Percentiles rank a stretch among this genome's conserved stretches.
Evolutionary conservation across 2,888 invertebrate species (phyloP).

Genomic region (Opisthograptis luteolata): DNA sequence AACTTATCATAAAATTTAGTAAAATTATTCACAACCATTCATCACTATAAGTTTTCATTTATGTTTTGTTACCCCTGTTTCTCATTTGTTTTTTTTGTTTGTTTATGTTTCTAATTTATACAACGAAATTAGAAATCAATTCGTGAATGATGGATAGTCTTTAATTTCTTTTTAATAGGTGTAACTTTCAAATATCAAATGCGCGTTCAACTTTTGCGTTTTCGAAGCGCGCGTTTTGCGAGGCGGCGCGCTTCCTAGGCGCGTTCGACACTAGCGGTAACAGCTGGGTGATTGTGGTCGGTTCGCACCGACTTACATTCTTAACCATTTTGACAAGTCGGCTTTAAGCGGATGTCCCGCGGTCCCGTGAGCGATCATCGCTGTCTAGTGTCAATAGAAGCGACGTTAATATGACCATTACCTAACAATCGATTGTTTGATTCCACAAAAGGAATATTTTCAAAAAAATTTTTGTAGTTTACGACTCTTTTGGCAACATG

Average conservation of each 20-base stretch:
- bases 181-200: constrained; percentile 16
- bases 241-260: constrained; percentile 40
- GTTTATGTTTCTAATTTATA: not conserved
- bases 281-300: constrained; percentile 70
- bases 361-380: constrained; percentile 48
- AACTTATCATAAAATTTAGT: constrained; percentile 55
- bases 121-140: not conserved
- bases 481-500: not conserved
- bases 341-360: constrained; percentile 62
- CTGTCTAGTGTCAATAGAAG: constrained; percentile 46
- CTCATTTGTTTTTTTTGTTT: constrained; percentile 6
- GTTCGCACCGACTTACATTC: constrained; percentile 65
- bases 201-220: constrained; percentile 38
- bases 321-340: constrained; percentile 72
- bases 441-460: constrained; percentile 19
- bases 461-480: constrained; percentile 5
- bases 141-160: not conserved
- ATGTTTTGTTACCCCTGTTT: constrained; percentile 19
- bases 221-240: constrained; percentile 10
- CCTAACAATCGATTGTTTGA: constrained; percentile 47
- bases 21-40: constrained; percentile 60
- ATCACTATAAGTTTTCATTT: constrained; percentile 53
- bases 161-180: constrained; percentile 7
- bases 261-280: constrained; percentile 68
- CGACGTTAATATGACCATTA: constrained; percentile 32